Evolutionary conservation across 2,113 vertebrate genomes (phyloP), one percentile per base, ranked within the genome.

Genomic region (Mystacornis crossleyi): DNA sequence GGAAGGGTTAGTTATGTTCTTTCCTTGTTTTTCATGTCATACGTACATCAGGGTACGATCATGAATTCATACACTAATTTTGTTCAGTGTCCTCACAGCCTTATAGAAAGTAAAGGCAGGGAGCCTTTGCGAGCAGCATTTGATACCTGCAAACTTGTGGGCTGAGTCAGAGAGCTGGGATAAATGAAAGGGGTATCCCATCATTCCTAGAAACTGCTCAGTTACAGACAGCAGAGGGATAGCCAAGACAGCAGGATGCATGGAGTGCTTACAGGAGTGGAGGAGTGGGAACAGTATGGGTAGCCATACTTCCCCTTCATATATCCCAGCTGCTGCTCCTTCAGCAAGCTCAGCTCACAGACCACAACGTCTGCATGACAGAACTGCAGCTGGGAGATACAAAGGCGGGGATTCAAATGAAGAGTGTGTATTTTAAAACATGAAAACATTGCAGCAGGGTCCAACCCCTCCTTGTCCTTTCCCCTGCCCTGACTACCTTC

Each of bases 381-480:
- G 72, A 74, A 51, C 48, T 61, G 65, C 94, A 95, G 91, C 84
- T 95, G 94, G 73, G 84, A 94, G 45, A 42, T 69, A 47, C 25
- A 85, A 89, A 91, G n/a, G 16, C 48, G 73, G 21, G 10, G 42
- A 93, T 94, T 73, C 38, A 28, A 95, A 91, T 8, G 6, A 33
- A 75, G 40, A 31, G 18, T 34, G 53, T 42, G 45, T 73, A 53
- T 77, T 78, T 90, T 91, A 85, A 94, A 93, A 55, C n/a, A 79
- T 24, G 43, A 72, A 93, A 91, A 79, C 42, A 75, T 36, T 75
- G 43, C 36, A 75, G 50, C 8, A 48, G 45, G 38, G 17, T 79
- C 57, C 48, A 81, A 24, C 1, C 53, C 36, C 36, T 87, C 48
- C 71, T 73, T 9, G 12, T 89, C 45, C 24, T 84, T 79, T 81